phyloP scores from a whole-genome alignment of 1,140 invertebrate genomes.

The Potamilus streckersoni region DNA sequence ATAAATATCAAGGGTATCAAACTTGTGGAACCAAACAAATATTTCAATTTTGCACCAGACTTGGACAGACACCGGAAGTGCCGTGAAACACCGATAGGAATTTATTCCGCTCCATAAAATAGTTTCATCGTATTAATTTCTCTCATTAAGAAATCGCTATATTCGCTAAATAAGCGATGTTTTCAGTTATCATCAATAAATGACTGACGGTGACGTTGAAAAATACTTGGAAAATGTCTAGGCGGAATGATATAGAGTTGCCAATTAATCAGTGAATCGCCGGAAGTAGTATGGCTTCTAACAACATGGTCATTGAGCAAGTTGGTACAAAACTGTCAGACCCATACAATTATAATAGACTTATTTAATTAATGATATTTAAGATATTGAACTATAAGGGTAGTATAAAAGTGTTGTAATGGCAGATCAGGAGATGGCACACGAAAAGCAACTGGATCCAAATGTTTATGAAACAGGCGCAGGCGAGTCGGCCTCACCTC shows the following conservation, averaged over 20 bases:
- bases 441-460: slow-evolving; percentile 5
- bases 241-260: background rate
- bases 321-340: background rate
- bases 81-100: slow-evolving; percentile 20
- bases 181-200: too few species aligned
- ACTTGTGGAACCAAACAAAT: too few species aligned
- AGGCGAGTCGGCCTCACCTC: background rate
- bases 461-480: slow-evolving; percentile 3
- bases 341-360: background rate
- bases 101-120: slow-evolving; percentile 2
- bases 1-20: too few species aligned
- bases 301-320: slow-evolving; percentile 37
- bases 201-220: too few species aligned
- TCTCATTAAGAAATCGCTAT: too few species aligned
- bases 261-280: slow-evolving; percentile 8
- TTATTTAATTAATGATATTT: background rate
- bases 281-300: slow-evolving; percentile 46
- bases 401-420: slow-evolving; percentile 1
- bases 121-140: background rate
- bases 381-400: background rate
- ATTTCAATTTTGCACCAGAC: too few species aligned
- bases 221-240: background rate
- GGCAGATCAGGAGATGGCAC: slow-evolving; percentile 1
- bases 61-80: slow-evolving; percentile 25
- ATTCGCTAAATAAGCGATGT: too few species aligned